Evolutionary conservation across 2,113 vertebrate species (phyloP), one percentile per base, ranked within the genome.

Genomic region (Carassius carassius): DNA sequence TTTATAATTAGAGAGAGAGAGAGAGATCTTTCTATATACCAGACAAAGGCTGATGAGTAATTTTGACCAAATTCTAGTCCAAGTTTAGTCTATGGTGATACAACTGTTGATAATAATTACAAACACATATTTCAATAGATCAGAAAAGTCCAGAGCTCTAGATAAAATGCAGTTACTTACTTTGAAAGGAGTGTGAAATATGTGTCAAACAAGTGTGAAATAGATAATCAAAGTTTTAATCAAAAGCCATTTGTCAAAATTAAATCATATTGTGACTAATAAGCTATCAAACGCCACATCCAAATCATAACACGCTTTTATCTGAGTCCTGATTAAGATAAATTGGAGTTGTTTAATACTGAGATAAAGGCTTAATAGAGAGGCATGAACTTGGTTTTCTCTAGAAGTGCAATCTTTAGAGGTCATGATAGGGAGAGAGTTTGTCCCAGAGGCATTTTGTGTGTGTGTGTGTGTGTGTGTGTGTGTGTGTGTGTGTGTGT

Each of bases 161-260:
- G 41, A 78, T 4, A 23, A 78, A 78, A 41, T 60, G 19, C 29
- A 60, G 54, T 35, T 23, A 7, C 37, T 44, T 73, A 47, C n/a
- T 65, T 25, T 80, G 60, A 80, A 80, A 62, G 23, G 58, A 65
- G n/a, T 65, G n/a, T 63, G 78, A 65, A 65, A 65, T 23, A 44
- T 65, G n/a, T 47, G 35, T 47, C 37, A 65, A 80, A 63, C 35
- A 44, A 37, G 54, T 56, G 76, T 41, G 54, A 60, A 60, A 78
- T n/a, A 80, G 60, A 80, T 80, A 41, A 80, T 80, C 21, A 62
- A 29, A 63, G 47, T 67, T 41, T 80, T 29, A 29, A 80, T 67
- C 78, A 29, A 65, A 65, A 80, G 78, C 62, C 41, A 80, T 80
- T 80, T 80, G 78, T 80, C 78, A 65, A 65, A 65, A 80, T 67